Evolutionary conservation across 2,113 vertebrate genomes (phyloP).

Genomic region (Tragulus kanchil): DNA sequence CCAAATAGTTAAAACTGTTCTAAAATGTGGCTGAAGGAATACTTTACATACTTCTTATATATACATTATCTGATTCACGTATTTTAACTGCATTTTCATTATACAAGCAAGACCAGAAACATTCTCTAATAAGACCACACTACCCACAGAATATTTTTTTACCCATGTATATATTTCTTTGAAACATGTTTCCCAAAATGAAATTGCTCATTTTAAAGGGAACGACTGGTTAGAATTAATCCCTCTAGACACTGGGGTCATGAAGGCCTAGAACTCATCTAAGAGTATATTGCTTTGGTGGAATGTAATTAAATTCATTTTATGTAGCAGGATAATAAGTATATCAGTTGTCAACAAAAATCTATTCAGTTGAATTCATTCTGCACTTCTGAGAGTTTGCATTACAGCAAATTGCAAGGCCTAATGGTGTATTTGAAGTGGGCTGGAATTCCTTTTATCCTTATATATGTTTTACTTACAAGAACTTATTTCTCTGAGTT

Average conservation of each 20-base stretch:
- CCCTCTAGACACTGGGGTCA: not conserved
- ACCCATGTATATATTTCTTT: slow-evolving; percentile 78
- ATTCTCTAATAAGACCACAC: slow-evolving; percentile 69
- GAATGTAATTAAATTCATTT: slow-evolving; percentile 26
- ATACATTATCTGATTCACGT: slow-evolving; percentile 74
- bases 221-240: slow-evolving; percentile 49
- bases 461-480: slow-evolving; percentile 22
- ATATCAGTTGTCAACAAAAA: not conserved
- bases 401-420: slow-evolving; percentile 42
- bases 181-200: slow-evolving; percentile 81
- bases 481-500: slow-evolving; percentile 1
- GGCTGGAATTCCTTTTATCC: slow-evolving; percentile 48
- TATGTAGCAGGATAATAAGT: slow-evolving; percentile 4
- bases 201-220: slow-evolving; percentile 63
- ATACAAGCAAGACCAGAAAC: slow-evolving; percentile 82
- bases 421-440: not conserved
- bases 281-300: slow-evolving; percentile 49
- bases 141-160: slow-evolving; percentile 79
- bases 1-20: slow-evolving; percentile 74
- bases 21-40: slow-evolving; percentile 80
- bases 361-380: not conserved
- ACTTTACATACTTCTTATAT: slow-evolving; percentile 82
- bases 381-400: slow-evolving; percentile 5
- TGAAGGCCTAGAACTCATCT: not conserved
- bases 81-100: slow-evolving; percentile 81